Evolutionary conservation across 37 sponge, comb jelly and placozoan species (phyloP).

Genomic region (Agelas oroides): DNA sequence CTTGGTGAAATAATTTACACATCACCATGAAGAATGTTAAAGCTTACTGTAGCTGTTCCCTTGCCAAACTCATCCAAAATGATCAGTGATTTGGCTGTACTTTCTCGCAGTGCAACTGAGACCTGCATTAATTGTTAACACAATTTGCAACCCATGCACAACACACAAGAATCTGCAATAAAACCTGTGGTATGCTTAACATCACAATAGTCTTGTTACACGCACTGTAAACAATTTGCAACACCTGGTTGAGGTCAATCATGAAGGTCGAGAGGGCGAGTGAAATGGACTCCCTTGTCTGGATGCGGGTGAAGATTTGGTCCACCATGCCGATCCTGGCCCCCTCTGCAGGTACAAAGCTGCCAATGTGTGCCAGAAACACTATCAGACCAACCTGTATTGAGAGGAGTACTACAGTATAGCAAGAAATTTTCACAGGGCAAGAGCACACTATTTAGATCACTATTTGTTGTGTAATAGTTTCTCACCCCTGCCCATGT

Average conservation of each 20-base stretch:
- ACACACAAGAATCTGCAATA: too few relatives aligned
- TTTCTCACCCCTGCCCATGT: background rate
- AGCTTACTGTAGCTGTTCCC: slow-evolving; percentile 94
- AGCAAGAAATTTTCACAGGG: background rate
- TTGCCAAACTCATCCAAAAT: slow-evolving; percentile 98
- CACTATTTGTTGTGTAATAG: background rate
- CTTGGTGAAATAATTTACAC: too few relatives aligned
- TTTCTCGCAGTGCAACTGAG: slow-evolving; percentile 65
- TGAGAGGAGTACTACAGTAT: background rate
- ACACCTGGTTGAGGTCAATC: slow-evolving; percentile 95
- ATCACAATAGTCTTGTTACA: too few relatives aligned
- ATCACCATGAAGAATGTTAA: too few relatives aligned
- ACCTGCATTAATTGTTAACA: slow-evolving; percentile 61
- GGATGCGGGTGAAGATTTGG: slow-evolving; percentile 91
- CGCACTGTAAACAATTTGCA: too few relatives aligned
- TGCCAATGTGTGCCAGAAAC: slow-evolving; percentile 96
- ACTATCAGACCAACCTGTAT: slow-evolving; percentile 92
- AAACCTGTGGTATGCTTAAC: too few relatives aligned
- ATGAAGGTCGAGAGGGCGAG: slow-evolving; percentile 93
- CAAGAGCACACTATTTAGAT: background rate
- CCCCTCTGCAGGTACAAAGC: slow-evolving; percentile 93
- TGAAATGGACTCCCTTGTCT: slow-evolving; percentile 91
- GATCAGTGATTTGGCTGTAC: slow-evolving; percentile 77
- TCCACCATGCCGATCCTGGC: slow-evolving; percentile 93
- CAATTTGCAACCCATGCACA: background rate